Evolutionary conservation across 2,888 invertebrate genomes (phyloP), one percentile per base, ranked within the genome.

Genomic region (Platycheirus rosarum): DNA sequence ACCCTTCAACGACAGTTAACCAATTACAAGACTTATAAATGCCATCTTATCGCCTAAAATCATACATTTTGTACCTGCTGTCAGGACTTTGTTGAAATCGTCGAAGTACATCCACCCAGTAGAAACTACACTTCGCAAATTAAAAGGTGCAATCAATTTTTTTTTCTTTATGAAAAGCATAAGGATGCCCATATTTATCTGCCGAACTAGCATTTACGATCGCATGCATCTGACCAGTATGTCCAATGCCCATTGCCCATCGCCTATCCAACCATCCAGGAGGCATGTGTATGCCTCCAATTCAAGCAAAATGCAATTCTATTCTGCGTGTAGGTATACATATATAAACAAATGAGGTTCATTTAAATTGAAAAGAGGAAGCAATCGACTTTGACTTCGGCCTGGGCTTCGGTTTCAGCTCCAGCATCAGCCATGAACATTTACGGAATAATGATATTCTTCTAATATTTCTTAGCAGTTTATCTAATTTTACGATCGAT

Each of bases 381-480:
- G 70, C 69, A 46, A 76, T 76, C 76, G 76, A 60, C 40, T 57
- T 37, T 11, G 13, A 37, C 37, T 23, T 20, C 13, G 23, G 23
- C 8, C 8, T 32, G 7, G n/a, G 8, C 40, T 57, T 23, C 40
- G 8, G 20, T 16, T 18, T 18, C 35, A 13, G 4, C 40, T 13
- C n/a, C 46, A 44, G 51, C 75, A n/a, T n/a, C n/a, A 66, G 20
- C 35, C 46, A 76, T 80, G 80, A 51, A 77, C 82, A 68, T 82
- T 82, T 77, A 77, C 71, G 82, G 82, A 77, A 82, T 85, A 84
- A 84, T 84, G 84, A 84, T 85, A 84, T 84, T 84, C 75, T 71
- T 71, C 84, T 85, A 85, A 85, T 85, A 85, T 84, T 84, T 85
- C 78, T 73, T 71, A 62, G 85, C 84, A 68, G 84, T 57, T 57